Evolutionary conservation across 1,140 invertebrate species (phyloP), one percentile per base, ranked within the genome.

Genomic region (Drosophila baimaii): DNA sequence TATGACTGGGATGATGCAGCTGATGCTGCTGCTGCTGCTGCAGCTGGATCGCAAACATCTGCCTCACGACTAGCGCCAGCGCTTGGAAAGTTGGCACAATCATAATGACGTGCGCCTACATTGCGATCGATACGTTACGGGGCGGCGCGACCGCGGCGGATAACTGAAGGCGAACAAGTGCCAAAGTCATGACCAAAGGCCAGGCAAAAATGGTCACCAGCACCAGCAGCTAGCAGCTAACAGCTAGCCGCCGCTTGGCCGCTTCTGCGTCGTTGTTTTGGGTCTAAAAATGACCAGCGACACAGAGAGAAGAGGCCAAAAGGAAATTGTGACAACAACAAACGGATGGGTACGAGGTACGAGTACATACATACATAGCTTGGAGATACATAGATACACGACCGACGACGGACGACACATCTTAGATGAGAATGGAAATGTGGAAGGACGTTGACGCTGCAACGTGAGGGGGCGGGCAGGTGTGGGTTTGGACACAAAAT

Each of bases 41-140:
- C 37, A 68, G 13, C 9, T 86, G 80, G 37, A 71, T 47, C 35
- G 77, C 81, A 57, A 90, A 91, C 41, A 91, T 56, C 47, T 91
- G 81, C 21, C 82, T 73, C 52, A 91, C 57, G 41, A 91, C 61
- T 57, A 86, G 86, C 25, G 79, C 71, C 46, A 91, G 39, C 55
- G 78, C 66, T 64, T 90, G 79, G 72, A 91, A 77, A 65, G 90
- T 86, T 66, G 90, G 90, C 78, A 91, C 70, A 68, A 91, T 47
- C 80, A 91, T 88, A 29, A 58, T 54, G 51, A 54, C 51, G 49
- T 52, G n/a, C 69, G 49, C 39, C 58, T 63, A 55, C 79, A 74
- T 71, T 37, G 56, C 44, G 78, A 73, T 84, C 77, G 77, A 76
- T 79, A 33, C 25, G 29, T 27, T 17, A 19, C 54, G 12, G 6